A percentile compares a stretch with the other conserved stretches of the same genome.
Conservation (phyloP, 1,140 invertebrate genomes). For the Anastatus disparis region DNA sequence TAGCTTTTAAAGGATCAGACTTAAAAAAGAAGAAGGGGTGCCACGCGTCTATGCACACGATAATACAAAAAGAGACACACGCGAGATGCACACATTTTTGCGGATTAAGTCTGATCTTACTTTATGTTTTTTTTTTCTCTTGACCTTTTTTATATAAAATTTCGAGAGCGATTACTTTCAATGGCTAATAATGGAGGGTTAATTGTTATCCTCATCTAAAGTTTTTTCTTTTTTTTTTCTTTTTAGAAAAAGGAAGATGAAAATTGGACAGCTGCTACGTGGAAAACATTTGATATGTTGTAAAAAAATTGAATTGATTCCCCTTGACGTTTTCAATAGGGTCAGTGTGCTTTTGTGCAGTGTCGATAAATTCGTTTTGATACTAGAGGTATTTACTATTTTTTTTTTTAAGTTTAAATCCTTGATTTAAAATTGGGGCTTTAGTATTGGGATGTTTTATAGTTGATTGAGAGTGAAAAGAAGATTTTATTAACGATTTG, state of each 20-base stretch:
- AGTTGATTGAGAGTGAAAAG: no score
- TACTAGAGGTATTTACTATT: no score
- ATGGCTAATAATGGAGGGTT: conserved; percentile 9
- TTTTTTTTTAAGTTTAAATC: no score
- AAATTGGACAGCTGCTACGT: neutral
- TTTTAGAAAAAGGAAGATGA: neutral
- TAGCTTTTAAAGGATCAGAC: conserved; percentile 43
- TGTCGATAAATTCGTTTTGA: no score
- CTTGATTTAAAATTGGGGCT: no score
- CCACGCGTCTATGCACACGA: no score
- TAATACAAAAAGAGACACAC: conserved; percentile 36
- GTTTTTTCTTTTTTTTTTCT: neutral
- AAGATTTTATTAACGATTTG: no score
- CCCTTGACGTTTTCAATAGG: no score
- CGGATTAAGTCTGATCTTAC: conserved; percentile 16
- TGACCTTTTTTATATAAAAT: neutral
- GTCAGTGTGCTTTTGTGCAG: no score
- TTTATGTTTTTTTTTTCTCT: neutral
- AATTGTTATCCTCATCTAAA: conserved; percentile 25
- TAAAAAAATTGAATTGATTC: no score
- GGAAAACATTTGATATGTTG: no score
- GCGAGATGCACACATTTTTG: conserved; percentile 34
- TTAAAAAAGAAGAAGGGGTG: conserved; percentile 19
- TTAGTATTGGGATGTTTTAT: no score
- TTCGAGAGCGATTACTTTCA: conserved; percentile 18